Conservation (phyloP, 2,113 vertebrate genomes). For the Amphiprion percula region DNA sequence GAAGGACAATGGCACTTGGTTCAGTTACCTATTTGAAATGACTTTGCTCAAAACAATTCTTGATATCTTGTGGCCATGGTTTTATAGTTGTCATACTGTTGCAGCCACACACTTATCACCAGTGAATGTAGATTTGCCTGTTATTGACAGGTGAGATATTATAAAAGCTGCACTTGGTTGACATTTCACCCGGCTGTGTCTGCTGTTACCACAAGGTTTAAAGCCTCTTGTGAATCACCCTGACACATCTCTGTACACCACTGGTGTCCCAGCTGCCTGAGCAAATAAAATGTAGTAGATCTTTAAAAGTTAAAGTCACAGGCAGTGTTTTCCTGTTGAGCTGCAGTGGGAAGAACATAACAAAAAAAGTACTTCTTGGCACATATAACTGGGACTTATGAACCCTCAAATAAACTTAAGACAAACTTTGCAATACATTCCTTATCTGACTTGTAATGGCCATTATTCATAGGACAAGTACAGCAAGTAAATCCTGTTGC, state of each 20-base stretch:
- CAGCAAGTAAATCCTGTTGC: neutral
- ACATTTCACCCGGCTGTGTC: conserved; percentile 17
- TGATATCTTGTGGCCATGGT: neutral
- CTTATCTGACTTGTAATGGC: neutral
- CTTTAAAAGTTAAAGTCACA: no score
- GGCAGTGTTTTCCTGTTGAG: neutral
- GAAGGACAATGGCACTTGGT: neutral
- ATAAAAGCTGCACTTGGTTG: conserved; percentile 27
- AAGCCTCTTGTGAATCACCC: conserved; percentile 15
- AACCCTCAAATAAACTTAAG: no score
- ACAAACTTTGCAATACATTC: no score
- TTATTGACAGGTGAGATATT: conserved; percentile 9
- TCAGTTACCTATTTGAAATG: neutral
- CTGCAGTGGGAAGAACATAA: neutral
- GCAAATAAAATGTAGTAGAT: no score
- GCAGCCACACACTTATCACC: neutral
- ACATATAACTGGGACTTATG: no score
- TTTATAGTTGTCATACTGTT: neutral
- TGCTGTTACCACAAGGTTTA: conserved; percentile 4
- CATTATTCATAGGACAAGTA: neutral
- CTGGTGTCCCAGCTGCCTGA: neutral
- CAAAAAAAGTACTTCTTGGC: neutral
- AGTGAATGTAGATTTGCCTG: neutral
- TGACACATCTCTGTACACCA: neutral
- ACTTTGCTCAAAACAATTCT: neutral